phyloP scores from a whole-genome alignment of 2,888 invertebrate species.

The Thumatha senex region DNA sequence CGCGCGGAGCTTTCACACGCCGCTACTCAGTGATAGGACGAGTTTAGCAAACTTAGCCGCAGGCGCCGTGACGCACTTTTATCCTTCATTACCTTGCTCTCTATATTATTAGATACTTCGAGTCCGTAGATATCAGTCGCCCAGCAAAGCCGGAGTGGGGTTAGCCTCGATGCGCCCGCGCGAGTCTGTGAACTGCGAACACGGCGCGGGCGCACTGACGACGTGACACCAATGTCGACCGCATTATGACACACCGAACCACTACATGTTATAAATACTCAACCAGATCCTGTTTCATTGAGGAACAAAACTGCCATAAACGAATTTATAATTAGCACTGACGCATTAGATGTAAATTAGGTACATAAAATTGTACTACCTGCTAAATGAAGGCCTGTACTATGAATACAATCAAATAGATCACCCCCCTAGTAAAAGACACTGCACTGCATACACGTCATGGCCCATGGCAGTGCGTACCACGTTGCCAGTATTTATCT shows the following conservation, averaged over 20 bases:
- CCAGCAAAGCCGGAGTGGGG: not conserved
- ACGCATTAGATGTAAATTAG: no score
- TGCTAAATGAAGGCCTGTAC: no score
- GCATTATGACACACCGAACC: not conserved
- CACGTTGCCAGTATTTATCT: no score
- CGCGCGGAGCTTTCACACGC: conserved; percentile 23
- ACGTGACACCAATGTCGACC: not conserved
- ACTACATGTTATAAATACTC: not conserved
- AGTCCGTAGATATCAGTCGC: not conserved
- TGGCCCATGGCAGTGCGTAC: no score
- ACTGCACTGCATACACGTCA: no score
- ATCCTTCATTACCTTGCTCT: conserved; percentile 7
- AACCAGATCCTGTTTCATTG: no score
- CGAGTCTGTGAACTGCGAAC: not conserved
- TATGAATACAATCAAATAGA: no score
- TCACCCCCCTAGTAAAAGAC: no score
- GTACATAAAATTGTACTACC: no score
- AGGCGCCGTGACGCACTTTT: conserved; percentile 2
- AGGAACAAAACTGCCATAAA: no score
- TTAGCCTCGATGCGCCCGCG: not conserved
- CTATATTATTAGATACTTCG: conserved; percentile 5
- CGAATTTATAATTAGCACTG: no score
- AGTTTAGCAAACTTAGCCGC: conserved; percentile 7
- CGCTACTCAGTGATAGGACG: conserved; percentile 4
- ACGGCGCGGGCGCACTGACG: not conserved